Conservation (phyloP, 1,140 invertebrate genomes). For the Zaprionus kolodkinae region DNA sequence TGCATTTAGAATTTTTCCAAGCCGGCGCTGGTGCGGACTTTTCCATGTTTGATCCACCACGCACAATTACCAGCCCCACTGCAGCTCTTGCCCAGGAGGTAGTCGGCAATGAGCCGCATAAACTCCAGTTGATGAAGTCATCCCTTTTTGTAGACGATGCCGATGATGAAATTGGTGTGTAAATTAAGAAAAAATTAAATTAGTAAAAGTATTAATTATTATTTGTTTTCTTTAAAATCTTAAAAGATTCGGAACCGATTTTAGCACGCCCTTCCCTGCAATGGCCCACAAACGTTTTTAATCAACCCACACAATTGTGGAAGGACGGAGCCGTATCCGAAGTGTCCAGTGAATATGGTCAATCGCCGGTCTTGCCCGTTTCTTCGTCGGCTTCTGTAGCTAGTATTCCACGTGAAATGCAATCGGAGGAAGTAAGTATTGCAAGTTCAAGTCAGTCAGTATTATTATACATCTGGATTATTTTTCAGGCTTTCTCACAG, state of each 20-base stretch:
- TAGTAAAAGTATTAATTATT: background rate
- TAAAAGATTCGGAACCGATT: constrained; percentile 10
- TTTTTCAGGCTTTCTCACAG: constrained; percentile 54
- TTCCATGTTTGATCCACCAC: constrained; percentile 64
- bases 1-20: constrained; percentile 68
- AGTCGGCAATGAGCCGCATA: constrained; percentile 87
- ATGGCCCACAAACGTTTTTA: constrained; percentile 25
- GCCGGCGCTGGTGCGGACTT: constrained; percentile 60
- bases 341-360: constrained; percentile 67
- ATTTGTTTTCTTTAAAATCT: background rate
- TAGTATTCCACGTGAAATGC: constrained; percentile 60
- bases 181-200: background rate
- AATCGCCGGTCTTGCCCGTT: constrained; percentile 45
- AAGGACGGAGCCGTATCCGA: constrained; percentile 62
- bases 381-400: constrained; percentile 68
- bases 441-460: background rate
- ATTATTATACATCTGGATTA: background rate
- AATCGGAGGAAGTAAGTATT: constrained; percentile 55
- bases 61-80: constrained; percentile 84
- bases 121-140: constrained; percentile 94
- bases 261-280: background rate
- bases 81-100: constrained; percentile 86
- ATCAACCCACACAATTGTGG: constrained; percentile 35
- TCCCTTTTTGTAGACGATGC: constrained; percentile 86
- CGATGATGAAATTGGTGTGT: constrained; percentile 50